Percentiles rank a stretch among this genome's conserved stretches.
These are phyloP conservation scores for Pelmatolapia mariae DNA, from an alignment of 2,113 vertebrate species.

Conservation along the genomic window DNA sequence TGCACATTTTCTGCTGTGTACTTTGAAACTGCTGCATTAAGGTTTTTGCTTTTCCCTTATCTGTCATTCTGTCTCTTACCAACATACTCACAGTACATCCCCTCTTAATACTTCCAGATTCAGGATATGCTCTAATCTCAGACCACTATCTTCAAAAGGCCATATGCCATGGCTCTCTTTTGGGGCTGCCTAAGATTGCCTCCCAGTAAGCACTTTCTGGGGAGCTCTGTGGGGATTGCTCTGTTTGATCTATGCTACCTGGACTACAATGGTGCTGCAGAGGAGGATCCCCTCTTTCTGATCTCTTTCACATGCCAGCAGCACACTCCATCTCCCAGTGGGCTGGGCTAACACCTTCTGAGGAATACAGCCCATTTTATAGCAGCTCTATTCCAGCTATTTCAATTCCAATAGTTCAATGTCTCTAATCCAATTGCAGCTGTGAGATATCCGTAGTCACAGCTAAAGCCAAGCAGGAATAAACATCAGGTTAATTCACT, in stretches of 20 bases:
- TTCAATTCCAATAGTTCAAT: constrained; percentile 33
- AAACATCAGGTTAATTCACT: background rate
- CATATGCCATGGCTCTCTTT: constrained; percentile 52
- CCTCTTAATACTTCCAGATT: constrained; percentile 24
- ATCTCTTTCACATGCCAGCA: constrained; percentile 44
- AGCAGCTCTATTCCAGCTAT: constrained; percentile 24
- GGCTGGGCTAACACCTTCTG: constrained; percentile 34
- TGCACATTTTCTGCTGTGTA: constrained; percentile 1
- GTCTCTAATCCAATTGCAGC: constrained; percentile 43
- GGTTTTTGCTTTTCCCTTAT: constrained; percentile 20
- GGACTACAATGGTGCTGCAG: constrained; percentile 52
- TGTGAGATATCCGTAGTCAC: constrained; percentile 18
- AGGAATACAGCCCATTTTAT: constrained; percentile 47
- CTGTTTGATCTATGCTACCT: constrained; percentile 62
- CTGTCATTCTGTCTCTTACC: constrained; percentile 11
- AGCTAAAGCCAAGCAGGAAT: background rate
- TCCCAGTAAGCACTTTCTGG: constrained; percentile 60
- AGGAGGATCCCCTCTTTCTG: constrained; percentile 49
- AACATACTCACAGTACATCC: background rate
- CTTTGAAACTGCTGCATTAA: constrained; percentile 25
- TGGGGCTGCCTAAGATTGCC: constrained; percentile 46
- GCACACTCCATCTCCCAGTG: constrained; percentile 27
- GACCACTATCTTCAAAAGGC: constrained; percentile 65
- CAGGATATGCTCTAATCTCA: constrained; percentile 54
- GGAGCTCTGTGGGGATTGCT: constrained; percentile 51